Base-by-base conservation (phyloP, 2,888 invertebrate species). In the Autographa gamma region DNA sequence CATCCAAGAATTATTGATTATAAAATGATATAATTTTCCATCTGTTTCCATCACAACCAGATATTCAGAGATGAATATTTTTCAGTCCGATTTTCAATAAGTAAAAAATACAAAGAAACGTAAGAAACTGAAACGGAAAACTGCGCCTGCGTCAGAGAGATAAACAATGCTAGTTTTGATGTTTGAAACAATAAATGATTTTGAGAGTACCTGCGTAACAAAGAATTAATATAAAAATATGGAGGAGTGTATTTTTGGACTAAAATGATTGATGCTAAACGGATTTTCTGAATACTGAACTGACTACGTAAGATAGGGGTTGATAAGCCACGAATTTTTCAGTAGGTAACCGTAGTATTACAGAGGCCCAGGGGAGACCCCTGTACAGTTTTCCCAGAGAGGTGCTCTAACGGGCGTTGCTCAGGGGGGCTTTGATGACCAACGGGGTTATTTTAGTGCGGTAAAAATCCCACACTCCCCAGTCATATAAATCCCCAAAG, bases 71-170 rank as follows among this genome's bases (percentile, higher is more conserved):
- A 13, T 16, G 4, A 48, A 6, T 56, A 31, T 1, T 59, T 25
- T 43, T 69, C 16, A 75, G 13, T 18, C 18, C 16, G 6, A n/a
- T 52, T 38, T 56, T 31, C 19, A 34, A 65, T 61, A 31, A 52
- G 19, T 66, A 32, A n/a, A n/a, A 7, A n/a, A 14, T 25, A 5
- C 11, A 79, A 79, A 61, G 75, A 66, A 54, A 48, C 56, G 31
- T 63, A 63, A 69, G 63, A 63, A 63, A 78, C 54, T 60, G 65
- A 62, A 78, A 65, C 60, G 32, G 56, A 59, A 71, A 62, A 54
- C 31, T 66, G 19, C 25, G 60, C 41, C 14, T 32, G 43, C 56
- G 60, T 48, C 38, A 41, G 56, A 14, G 54, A 43, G 63, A 60
- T 74, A 74, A 70, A 78, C 63, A 61, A 58, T 71, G 64, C n/a